These are phyloP conservation scores for Pinna nobilis DNA, from an alignment of 1,140 invertebrate genomes.

Conservation along the genomic window DNA sequence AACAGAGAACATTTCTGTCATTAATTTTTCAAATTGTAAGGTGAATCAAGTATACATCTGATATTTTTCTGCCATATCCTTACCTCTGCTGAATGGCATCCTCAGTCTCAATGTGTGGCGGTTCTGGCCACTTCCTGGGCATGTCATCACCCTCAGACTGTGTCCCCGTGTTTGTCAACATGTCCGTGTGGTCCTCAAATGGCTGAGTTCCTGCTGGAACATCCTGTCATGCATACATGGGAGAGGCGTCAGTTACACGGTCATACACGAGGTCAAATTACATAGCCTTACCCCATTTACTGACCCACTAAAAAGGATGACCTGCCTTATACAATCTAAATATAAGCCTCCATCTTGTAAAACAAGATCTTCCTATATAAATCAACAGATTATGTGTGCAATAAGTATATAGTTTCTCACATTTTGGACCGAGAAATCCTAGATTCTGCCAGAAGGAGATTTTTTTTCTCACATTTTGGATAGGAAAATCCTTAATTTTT, in stretches of 20 bases:
- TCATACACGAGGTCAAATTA: background rate
- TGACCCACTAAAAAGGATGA: background rate
- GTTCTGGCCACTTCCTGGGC: conserved; percentile 62
- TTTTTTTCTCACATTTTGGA: too few relatives aligned
- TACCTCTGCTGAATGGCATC: conserved; percentile 25
- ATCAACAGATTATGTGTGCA: too few relatives aligned
- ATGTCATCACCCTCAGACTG: conserved; percentile 39
- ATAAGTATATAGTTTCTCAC: too few relatives aligned
- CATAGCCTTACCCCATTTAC: background rate
- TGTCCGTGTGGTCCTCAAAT: conserved; percentile 45
- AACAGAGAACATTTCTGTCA: too few relatives aligned
- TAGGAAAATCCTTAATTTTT: too few relatives aligned
- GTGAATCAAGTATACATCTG: too few relatives aligned
- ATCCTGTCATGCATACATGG: background rate
- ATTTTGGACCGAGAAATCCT: too few relatives aligned
- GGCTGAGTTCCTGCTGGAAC: conserved; percentile 44
- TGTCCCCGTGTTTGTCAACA: conserved; percentile 4
- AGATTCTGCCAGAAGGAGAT: too few relatives aligned
- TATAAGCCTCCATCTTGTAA: too few relatives aligned
- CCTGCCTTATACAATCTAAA: background rate
- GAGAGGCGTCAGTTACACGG: background rate
- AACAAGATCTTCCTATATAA: too few relatives aligned
- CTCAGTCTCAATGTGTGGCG: conserved; percentile 63
- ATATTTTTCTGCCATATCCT: too few relatives aligned
- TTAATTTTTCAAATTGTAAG: too few relatives aligned